These are phyloP conservation scores for Saturnia japonica DNA, from an alignment of 2,888 invertebrate genomes.

Conservation along the genomic window DNA sequence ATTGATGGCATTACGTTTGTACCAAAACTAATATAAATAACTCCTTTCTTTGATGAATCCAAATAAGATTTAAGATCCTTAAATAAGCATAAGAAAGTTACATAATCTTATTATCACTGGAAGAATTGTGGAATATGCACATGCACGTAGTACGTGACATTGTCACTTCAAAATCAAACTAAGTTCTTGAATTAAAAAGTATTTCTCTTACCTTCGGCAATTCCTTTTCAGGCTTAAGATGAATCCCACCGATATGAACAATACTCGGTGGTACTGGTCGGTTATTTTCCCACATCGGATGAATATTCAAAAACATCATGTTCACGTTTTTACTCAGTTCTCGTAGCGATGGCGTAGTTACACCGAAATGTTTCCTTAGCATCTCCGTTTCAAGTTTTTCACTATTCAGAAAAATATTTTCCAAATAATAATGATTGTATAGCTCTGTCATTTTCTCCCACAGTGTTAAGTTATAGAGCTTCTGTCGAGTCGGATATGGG, in stretches of 20 bases:
- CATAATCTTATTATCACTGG: neutral
- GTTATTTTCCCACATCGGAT: conserved; percentile 54
- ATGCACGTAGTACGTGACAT: neutral
- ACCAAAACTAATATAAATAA: conserved; percentile 55
- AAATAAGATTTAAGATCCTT: conserved; percentile 56
- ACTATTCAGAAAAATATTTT: conserved; percentile 22
- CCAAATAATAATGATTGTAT: conserved; percentile 24
- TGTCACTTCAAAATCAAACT: neutral
- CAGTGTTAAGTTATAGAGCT: conserved; percentile 36
- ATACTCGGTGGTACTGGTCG: conserved; percentile 62
- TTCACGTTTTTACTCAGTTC: conserved; percentile 44
- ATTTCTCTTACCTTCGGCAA: conserved; percentile 59
- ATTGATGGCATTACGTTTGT: conserved; percentile 43
- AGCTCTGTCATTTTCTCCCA: conserved; percentile 44
- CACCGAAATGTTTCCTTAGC: conserved; percentile 38
- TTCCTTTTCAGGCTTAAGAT: conserved; percentile 46
- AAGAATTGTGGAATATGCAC: too few species aligned
- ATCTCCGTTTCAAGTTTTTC: conserved; percentile 32
- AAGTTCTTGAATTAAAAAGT: neutral
- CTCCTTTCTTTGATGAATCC: conserved; percentile 56
- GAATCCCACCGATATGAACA: conserved; percentile 61
- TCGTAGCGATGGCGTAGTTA: conserved; percentile 31
- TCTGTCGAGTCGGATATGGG: conserved; percentile 34
- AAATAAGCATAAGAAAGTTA: conserved; percentile 22
- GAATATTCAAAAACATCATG: conserved; percentile 60